Evolutionary conservation across 2,888 invertebrate species (phyloP).

Genomic region (Cacoxenus indagator): DNA sequence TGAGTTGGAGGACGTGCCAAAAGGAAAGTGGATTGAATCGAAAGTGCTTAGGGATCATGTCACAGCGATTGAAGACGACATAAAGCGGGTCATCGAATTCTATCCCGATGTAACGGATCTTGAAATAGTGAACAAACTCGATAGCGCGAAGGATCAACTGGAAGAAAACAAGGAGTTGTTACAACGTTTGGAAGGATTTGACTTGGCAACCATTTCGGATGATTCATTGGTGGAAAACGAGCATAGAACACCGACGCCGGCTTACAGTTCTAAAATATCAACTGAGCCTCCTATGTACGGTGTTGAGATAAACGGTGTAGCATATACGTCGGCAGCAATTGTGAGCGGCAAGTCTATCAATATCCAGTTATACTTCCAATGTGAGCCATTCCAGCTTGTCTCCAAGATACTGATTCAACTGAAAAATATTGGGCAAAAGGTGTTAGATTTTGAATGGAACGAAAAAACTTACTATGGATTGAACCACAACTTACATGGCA

Average conservation of each 20-base stretch:
- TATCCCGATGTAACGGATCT: slow-evolving; percentile 50
- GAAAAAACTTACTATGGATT: slow-evolving; percentile 34
- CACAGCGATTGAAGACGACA: slow-evolving; percentile 35
- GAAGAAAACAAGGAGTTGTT: too few species aligned
- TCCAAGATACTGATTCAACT: slow-evolving; percentile 47
- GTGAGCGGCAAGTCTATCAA: slow-evolving; percentile 19
- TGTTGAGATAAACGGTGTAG: slow-evolving; percentile 51
- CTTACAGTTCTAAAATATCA: neutral
- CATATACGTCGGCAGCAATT: slow-evolving; percentile 20
- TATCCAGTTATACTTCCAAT: slow-evolving; percentile 41
- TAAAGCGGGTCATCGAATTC: slow-evolving; percentile 46
- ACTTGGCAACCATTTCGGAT: neutral
- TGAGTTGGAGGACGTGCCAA: neutral
- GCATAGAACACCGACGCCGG: neutral
- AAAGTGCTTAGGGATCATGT: slow-evolving; percentile 38
- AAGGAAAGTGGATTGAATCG: slow-evolving; percentile 47
- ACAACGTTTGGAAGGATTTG: neutral
- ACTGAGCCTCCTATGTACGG: slow-evolving; percentile 26
- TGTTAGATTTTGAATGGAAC: slow-evolving; percentile 44
- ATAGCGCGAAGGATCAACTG: too few species aligned
- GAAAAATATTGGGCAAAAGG: slow-evolving; percentile 50
- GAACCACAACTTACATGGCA: slow-evolving; percentile 28
- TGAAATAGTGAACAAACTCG: slow-evolving; percentile 43
- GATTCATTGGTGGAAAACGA: neutral
- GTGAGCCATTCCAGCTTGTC: slow-evolving; percentile 48